Conservation (phyloP, 1,140 invertebrate genomes). For the Cardiocondyla obscurior region DNA sequence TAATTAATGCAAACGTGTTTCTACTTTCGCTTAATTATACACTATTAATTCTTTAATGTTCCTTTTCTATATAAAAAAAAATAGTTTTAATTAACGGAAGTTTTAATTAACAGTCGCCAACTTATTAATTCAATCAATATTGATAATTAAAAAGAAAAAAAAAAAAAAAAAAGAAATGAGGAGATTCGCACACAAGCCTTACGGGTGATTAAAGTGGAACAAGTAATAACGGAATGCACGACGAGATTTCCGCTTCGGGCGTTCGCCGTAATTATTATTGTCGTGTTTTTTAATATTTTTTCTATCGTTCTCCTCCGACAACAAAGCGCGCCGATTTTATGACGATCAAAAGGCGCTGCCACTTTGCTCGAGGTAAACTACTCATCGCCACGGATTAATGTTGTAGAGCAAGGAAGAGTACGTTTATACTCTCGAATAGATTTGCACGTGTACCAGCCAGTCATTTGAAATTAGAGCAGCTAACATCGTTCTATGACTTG, state of each 20-base stretch:
- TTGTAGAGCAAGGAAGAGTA: neutral
- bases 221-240: slow-evolving; percentile 69
- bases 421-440: slow-evolving; percentile 6
- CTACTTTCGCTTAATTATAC: neutral
- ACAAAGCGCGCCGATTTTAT: slow-evolving; percentile 46
- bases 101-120: neutral
- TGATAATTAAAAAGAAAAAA: neutral
- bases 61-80: neutral
- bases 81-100: neutral
- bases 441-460: neutral
- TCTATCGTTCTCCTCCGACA: slow-evolving; percentile 29
- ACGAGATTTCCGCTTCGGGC: slow-evolving; percentile 51
- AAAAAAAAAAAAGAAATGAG: neutral
- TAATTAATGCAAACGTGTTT: neutral
- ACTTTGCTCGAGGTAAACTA: slow-evolving; percentile 12
- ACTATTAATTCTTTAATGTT: neutral
- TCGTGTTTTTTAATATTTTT: slow-evolving; percentile 42
- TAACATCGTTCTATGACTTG: neutral
- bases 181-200: slow-evolving; percentile 41
- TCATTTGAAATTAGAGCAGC: slow-evolving; percentile 38
- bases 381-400: neutral
- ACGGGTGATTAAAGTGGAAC: slow-evolving; percentile 62
- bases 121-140: neutral
- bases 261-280: slow-evolving; percentile 47
- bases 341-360: slow-evolving; percentile 28